A percentile compares a stretch with the other conserved stretches of the same genome.
Conservation (phyloP, 2,888 invertebrate species). For the Acheta domesticus region DNA sequence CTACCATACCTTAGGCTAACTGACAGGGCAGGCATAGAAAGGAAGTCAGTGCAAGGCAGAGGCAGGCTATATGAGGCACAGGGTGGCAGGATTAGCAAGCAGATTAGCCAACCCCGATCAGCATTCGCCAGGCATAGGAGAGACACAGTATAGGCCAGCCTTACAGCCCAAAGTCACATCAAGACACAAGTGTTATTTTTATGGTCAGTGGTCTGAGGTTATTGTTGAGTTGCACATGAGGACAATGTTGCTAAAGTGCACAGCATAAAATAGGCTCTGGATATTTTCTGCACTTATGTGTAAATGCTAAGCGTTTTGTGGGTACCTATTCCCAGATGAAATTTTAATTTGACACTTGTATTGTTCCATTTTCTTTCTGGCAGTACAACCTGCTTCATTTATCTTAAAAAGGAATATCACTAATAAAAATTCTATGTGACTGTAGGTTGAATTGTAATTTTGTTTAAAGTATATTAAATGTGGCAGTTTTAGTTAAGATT, state of each 20-base stretch:
- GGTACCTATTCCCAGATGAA: slow-evolving; percentile 18
- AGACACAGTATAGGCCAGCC: slow-evolving; percentile 26
- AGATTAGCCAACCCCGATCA: slow-evolving; percentile 28
- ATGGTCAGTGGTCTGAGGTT: slow-evolving; percentile 29
- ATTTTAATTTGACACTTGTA: slow-evolving; percentile 18
- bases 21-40: slow-evolving; percentile 33
- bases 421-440: slow-evolving; percentile 3
- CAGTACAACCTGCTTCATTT: slow-evolving; percentile 1
- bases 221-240: slow-evolving; percentile 20
- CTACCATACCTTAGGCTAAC: slow-evolving; percentile 36
- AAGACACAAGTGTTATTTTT: slow-evolving; percentile 30
- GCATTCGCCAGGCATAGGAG: slow-evolving; percentile 29
- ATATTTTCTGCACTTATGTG: slow-evolving; percentile 4
- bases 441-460: slow-evolving; percentile 11
- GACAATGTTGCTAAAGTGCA: neutral
- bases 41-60: slow-evolving; percentile 32
- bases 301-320: neutral
- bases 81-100: slow-evolving; percentile 33
- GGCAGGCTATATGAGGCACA: slow-evolving; percentile 30
- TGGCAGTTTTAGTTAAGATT: slow-evolving; percentile 18
- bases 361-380: slow-evolving; percentile 18
- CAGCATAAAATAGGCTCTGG: slow-evolving; percentile 9
- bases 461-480: slow-evolving; percentile 9
- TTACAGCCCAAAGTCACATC: slow-evolving; percentile 26
- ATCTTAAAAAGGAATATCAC: neutral